Evolutionary conservation across 2,797 vertebrate genomes (phyloP), one percentile per base, ranked within the genome.

Genomic region (Babyrousa celebensis): DNA sequence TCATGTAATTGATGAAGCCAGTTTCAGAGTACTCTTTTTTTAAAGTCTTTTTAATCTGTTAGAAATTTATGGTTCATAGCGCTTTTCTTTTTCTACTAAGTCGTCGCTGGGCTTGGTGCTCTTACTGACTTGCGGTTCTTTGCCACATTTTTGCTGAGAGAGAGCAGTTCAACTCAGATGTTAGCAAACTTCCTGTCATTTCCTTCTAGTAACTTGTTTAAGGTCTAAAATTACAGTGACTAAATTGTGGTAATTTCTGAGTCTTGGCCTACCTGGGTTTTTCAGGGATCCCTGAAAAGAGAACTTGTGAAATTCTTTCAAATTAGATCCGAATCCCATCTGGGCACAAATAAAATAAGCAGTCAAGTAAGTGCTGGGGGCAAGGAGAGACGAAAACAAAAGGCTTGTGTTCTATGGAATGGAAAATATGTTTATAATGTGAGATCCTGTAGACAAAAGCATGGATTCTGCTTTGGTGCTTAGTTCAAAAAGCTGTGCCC

Each of bases 261-360:
- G 25, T 95, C 56, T 78, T 85, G 74, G 18, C 65, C 82, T 74
- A 62, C 3, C 15, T 88, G n/a, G 62, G 48, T 16, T 88, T 95
- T 95, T 84, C 9, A 87, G 27, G 60, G n/a, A 65, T 83, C 12
- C 25, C 36, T 79, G 70, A 79, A 58, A 79, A 86, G 90, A 83
- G 70, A 80, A 56, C 17, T 63, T 77, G 5, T 29, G 21, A 89
- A 62, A 75, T 96, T 97, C 36, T 94, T 94, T 58, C 16, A 70
- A 86, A 65, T 89, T 70, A 93, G 58, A 21, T 48, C 60, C 12
- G n/a, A 48, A 93, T 40, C 70, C 58, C 21, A 29, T 78, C 40
- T 74, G 18, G 65, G 32, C 5, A 67, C 68, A 58, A n/a, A 14
- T 62, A 27, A 83, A 85, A 62, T 43, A 75, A 72, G 54, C 23